These are phyloP conservation scores for Drosophila nr. fundita DNA, from an alignment of 2,888 invertebrate species.

Conservation along the genomic window DNA sequence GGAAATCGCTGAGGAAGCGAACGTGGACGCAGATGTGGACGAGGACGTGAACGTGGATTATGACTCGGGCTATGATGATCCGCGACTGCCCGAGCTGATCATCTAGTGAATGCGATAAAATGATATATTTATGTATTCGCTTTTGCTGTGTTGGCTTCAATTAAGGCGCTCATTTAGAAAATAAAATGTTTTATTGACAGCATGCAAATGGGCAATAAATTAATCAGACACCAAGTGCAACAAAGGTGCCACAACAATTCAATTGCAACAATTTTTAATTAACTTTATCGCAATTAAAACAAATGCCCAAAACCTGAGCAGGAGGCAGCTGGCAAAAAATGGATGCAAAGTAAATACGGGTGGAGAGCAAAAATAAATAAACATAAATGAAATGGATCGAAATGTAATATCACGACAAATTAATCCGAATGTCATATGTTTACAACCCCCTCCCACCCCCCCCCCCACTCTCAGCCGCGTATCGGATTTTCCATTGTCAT, in stretches of 20 bases:
- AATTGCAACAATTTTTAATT: constrained; percentile 74
- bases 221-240: constrained; percentile 44
- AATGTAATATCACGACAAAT: constrained; percentile 53
- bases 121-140: neutral
- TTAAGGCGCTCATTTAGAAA: constrained; percentile 37
- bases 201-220: constrained; percentile 36
- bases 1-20: constrained; percentile 1
- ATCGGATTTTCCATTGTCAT: neutral
- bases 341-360: constrained; percentile 11
- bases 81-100: constrained; percentile 62
- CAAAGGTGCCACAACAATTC: constrained; percentile 48
- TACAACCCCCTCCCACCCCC: constrained; percentile 8
- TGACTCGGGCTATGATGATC: constrained; percentile 61
- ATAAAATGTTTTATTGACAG: constrained; percentile 30
- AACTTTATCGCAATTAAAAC: constrained; percentile 67
- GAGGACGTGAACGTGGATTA: constrained; percentile 4
- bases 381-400: constrained; percentile 47
- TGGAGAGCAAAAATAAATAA: constrained; percentile 27
- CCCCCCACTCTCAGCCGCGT: too few species aligned
- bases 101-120: constrained; percentile 30
- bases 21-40: constrained; percentile 10
- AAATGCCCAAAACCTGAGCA: constrained; percentile 7
- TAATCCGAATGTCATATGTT: constrained; percentile 47
- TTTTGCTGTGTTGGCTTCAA: constrained; percentile 27
- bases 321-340: constrained; percentile 17